Evolutionary conservation across 1,140 invertebrate species (phyloP), one percentile per base, ranked within the genome.

Genomic region (Drosophila nikananu): DNA sequence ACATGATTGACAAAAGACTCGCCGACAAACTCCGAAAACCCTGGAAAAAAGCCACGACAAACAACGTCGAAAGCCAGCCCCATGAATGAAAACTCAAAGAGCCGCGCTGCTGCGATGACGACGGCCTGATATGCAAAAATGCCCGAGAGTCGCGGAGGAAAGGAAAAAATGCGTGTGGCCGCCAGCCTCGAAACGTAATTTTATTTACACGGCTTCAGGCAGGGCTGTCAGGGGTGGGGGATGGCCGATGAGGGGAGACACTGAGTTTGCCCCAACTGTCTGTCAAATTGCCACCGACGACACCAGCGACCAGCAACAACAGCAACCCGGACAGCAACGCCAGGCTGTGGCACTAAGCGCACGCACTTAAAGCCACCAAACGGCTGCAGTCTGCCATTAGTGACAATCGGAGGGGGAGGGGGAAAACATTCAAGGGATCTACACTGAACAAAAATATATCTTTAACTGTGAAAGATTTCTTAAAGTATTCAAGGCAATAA

Each of bases 1-100:
- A 67, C 77, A 87, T 87, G 84, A 90, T 89, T 89, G 86, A 89
- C 90, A 89, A 89, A 89, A 89, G 86, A 66, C 81, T 73, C 71
- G 71, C 63, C 86, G 81, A 90, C 84, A 90, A 84, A 82, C 83
- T 86, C 78, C 83, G 37, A 64, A 68, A 77, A 78, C 72, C 61
- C 61, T 58, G 57, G 57, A 77, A 55, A 77, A 77, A 78, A 39
- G 63, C 67, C 67, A 68, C 67, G 49, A 48, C 67, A 61, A 76
- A 89, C 81, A 83, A 86, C 83, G 72, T 66, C 68, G 67, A 71
- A 71, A 71, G 67, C 64, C 49, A 79, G 74, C 84, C 84, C 84
- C 84, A 87, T 87, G 84, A 87, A 87, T 87, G 84, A 87, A 87
- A 89, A 65, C 61, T 78, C 81, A 89, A 87, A 87, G 83, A 77